These are phyloP conservation scores for Paraplagusia blochii DNA, from an alignment of 2,113 vertebrate genomes.

Conservation along the genomic window DNA sequence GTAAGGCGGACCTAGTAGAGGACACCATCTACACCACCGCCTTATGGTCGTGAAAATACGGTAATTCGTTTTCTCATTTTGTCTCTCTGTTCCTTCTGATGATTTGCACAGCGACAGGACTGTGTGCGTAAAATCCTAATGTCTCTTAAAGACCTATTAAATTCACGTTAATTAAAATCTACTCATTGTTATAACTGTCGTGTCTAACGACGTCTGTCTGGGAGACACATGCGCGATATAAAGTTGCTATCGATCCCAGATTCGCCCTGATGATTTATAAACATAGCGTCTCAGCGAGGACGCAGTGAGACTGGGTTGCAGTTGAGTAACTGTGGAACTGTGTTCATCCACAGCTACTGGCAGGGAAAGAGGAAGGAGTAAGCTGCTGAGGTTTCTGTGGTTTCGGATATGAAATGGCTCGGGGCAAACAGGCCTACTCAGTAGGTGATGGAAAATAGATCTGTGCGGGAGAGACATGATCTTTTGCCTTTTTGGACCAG, in stretches of 20 bases:
- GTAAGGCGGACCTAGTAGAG: too few species aligned
- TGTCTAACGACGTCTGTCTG: too few species aligned
- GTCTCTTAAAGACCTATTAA: too few species aligned
- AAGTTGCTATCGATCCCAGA: too few species aligned
- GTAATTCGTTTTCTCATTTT: background rate
- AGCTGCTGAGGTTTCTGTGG: conserved; percentile 52
- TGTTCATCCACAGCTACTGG: background rate
- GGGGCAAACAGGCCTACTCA: background rate
- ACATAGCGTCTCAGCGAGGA: too few species aligned
- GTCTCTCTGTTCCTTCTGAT: background rate
- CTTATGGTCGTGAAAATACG: too few species aligned
- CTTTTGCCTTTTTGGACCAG: background rate
- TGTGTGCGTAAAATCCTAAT: background rate
- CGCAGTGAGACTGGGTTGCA: background rate
- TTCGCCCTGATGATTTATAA: too few species aligned
- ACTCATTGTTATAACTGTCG: too few species aligned
- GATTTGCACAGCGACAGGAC: background rate
- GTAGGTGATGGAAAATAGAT: background rate
- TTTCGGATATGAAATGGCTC: conserved; percentile 40
- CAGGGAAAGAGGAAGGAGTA: conserved; percentile 45
- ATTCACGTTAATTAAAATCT: too few species aligned
- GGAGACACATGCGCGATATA: too few species aligned
- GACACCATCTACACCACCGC: too few species aligned
- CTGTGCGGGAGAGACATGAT: conserved; percentile 1
- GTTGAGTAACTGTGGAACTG: background rate